Evolutionary conservation across 2,797 vertebrate genomes (phyloP), one percentile per base, ranked within the genome.

Genomic region (Danio aesculapii): DNA sequence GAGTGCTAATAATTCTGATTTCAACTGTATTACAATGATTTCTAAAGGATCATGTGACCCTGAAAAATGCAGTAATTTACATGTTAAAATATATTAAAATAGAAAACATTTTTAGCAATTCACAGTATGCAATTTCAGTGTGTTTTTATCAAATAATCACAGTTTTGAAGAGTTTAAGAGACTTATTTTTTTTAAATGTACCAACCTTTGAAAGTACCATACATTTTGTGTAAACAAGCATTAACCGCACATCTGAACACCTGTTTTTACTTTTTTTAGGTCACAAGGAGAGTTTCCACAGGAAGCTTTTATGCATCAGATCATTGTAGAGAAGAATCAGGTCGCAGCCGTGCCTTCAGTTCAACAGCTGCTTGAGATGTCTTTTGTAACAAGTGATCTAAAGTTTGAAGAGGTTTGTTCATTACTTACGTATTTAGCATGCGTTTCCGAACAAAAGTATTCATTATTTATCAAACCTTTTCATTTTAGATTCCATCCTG

Each of bases 331-430:
- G 64, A 94, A 90, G 73, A 93, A 93, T 46, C 92, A 93, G 73
- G 82, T 92, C 64, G 79, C 86, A 58, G 88, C 85, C 21, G 83
- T 92, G 64, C 95, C 95, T 57, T 93, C 92, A 0, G 94, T 96
- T 62, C 95, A 96, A 66, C 93, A 94, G 83, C 88, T 96, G 50
- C 88, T 96, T 77, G 95, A 95, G 61, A 88, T 92, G 10, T 95
- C 95, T 59, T 94, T 95, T 71, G 82, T 93, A 66, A 93, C 93
- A 6, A 91, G 92, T 72, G 89, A 92, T 81, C 90, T 96, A 16
- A 95, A 95, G 86, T 94, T 96, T 86, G 93, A 94, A 80, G 92
- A 92, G 90, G 95, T 95, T 81, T 81, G 89, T 77, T 57, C 0
- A 64, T 50, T 50, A 57, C 44, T 30, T 21, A 47, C 44, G 55